Evolutionary conservation across 2,888 invertebrate species (phyloP), one percentile per base, ranked within the genome.

Genomic region (Osedax frankpressi): DNA sequence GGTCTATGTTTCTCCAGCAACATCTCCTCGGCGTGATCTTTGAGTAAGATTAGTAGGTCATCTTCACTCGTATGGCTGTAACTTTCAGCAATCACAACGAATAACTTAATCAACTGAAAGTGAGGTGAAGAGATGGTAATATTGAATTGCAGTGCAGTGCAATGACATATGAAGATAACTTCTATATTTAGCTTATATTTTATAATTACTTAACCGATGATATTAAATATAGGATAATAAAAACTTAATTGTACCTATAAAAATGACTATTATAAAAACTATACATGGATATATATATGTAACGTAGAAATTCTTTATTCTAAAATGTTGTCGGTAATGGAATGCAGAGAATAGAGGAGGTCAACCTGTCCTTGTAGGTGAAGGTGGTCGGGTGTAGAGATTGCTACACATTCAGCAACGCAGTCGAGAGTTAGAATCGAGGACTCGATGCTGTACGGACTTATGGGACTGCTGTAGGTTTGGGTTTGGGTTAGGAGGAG

Each of bases 1-100:
- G 86, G 86, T 76, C 86, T 86, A 77, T 86, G 86, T 78, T 86
- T 86, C 2, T 86, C 86, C 0, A 86, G 86, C 26, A 86, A 86
- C 3, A 79, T 78, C 3, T 69, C 73, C 75, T 85, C 85, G 1
- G 83, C 83, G 78, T 84, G 83, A 2, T 83, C 79, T 77, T 86
- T 86, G 30, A 86, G 77, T 68, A 85, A 84, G 72, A 76, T 77
- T 0, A 73, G 79, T 30, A 86, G 78, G 6, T 76, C 30, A 1
- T 78, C 78, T 65, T 80, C 75, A 30, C 80, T 78, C 3, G 74
- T 75, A 69, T 78, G 73, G 71, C 78, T 77, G 74, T 83, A 84
- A 0, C 78, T 74, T 1, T 82, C 78, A 1, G 81, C 80, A 30
- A 86, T 78, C 1, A 83, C 82, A 24, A 86, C 80, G 79, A 85